Evolutionary conservation across 2,113 vertebrate species (phyloP).

Genomic region (Lycocorax pyrrhopterus): DNA sequence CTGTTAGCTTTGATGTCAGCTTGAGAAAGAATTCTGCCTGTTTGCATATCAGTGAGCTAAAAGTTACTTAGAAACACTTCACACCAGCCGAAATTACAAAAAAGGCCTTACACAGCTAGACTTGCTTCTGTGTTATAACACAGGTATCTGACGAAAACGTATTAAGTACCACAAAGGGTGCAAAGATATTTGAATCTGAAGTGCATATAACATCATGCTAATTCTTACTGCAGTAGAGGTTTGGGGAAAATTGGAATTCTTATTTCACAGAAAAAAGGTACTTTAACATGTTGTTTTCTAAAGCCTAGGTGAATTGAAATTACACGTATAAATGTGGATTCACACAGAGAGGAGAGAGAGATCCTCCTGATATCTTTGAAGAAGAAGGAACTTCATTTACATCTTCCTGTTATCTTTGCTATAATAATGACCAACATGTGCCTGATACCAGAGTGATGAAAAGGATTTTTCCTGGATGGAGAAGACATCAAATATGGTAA

Average conservation of each 20-base stretch:
- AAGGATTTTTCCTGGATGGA: not conserved
- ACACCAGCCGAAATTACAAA: not conserved
- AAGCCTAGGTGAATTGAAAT: not conserved
- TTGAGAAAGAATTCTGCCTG: not conserved
- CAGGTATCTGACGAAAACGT: not conserved
- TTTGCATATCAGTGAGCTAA: not conserved
- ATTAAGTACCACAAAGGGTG: not conserved
- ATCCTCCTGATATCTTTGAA: not conserved
- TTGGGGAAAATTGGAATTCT: not conserved
- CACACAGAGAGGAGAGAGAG: not conserved
- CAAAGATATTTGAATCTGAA: not conserved
- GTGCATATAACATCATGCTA: not conserved
- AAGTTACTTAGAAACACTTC: slow-evolving; percentile 1
- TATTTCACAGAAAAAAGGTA: not conserved
- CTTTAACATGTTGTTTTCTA: not conserved
- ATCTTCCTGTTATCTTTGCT: not conserved
- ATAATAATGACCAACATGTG: not conserved
- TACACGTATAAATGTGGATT: not conserved
- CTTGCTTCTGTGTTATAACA: not conserved
- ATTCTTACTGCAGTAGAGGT: not conserved
- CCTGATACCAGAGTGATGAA: not conserved
- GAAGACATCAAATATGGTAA: not conserved
- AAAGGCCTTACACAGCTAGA: not conserved
- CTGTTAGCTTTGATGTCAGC: slow-evolving; percentile 28
- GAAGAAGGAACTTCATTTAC: not conserved